Conservation (phyloP, 2,888 invertebrate genomes). For the Melanostoma scalare region DNA sequence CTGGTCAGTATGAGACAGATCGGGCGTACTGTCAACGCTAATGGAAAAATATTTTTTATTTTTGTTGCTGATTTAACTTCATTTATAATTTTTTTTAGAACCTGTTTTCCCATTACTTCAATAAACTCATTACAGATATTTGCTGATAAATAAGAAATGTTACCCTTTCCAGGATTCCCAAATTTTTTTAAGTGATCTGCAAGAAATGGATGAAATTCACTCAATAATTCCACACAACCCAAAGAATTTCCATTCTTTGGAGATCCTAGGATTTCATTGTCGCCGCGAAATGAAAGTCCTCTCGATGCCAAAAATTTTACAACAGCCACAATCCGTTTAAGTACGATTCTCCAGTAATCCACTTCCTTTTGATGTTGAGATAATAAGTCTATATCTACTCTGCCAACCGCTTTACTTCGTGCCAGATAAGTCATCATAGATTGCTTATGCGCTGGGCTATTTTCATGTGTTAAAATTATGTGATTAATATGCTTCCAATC, state of each 20-base stretch:
- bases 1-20: neutral
- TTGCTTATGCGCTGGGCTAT: constrained; percentile 50
- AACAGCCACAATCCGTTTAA: constrained; percentile 28
- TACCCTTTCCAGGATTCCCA: no score
- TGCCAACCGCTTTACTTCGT: constrained; percentile 46
- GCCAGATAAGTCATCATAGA: constrained; percentile 40
- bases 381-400: constrained; percentile 43
- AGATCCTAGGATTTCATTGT: constrained; percentile 49
- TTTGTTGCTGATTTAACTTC: neutral
- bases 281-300: neutral
- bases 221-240: no score
- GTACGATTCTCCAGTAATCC: constrained; percentile 23
- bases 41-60: constrained; percentile 2
- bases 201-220: no score
- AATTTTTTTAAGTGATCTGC: no score
- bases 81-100: neutral
- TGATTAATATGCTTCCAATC: constrained; percentile 39
- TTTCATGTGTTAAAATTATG: constrained; percentile 41
- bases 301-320: constrained; percentile 29
- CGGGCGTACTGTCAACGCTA: neutral
- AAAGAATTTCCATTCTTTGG: constrained; percentile 7
- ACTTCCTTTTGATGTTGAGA: constrained; percentile 45
- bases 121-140: no score
- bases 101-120: no score
- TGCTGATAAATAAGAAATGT: no score